Conservation (phyloP, 2,888 invertebrate genomes). For the Leptinotarsa peninsularis region DNA sequence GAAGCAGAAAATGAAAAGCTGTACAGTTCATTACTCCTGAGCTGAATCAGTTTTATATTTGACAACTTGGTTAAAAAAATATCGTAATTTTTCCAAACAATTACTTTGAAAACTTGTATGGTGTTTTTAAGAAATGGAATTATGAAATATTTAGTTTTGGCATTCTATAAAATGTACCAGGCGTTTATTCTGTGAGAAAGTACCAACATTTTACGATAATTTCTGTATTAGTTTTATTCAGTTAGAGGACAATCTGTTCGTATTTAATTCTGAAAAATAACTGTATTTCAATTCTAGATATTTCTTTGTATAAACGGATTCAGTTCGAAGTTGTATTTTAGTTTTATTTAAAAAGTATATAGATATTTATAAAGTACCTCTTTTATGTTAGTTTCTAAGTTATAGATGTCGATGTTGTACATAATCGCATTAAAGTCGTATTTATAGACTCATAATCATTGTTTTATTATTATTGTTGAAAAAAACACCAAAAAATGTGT, state of each 20-base stretch:
- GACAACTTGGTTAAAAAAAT: too few relatives aligned
- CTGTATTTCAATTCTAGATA: conserved; percentile 31
- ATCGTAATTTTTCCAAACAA: too few relatives aligned
- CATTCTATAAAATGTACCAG: too few relatives aligned
- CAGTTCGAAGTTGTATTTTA: conserved; percentile 36
- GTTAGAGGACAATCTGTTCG: not conserved
- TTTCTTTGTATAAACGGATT: conserved; percentile 36
- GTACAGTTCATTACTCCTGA: too few relatives aligned
- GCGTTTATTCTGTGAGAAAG: too few relatives aligned
- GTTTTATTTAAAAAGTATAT: conserved; percentile 46
- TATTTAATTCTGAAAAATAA: not conserved
- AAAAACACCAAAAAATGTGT: too few relatives aligned
- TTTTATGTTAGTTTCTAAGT: conserved; percentile 56
- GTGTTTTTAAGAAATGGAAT: too few relatives aligned
- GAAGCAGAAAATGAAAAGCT: too few relatives aligned
- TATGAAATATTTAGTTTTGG: too few relatives aligned
- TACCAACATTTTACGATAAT: not conserved
- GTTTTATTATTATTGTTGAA: not conserved
- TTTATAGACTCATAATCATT: conserved; percentile 56
- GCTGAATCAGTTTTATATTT: too few relatives aligned
- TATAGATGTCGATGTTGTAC: conserved; percentile 64
- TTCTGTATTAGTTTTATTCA: conserved; percentile 3
- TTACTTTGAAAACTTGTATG: too few relatives aligned
- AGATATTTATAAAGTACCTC: conserved; percentile 52
- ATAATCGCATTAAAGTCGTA: conserved; percentile 63